Evolutionary conservation across 2,113 vertebrate species (phyloP).

Genomic region (Scortum barcoo): DNA sequence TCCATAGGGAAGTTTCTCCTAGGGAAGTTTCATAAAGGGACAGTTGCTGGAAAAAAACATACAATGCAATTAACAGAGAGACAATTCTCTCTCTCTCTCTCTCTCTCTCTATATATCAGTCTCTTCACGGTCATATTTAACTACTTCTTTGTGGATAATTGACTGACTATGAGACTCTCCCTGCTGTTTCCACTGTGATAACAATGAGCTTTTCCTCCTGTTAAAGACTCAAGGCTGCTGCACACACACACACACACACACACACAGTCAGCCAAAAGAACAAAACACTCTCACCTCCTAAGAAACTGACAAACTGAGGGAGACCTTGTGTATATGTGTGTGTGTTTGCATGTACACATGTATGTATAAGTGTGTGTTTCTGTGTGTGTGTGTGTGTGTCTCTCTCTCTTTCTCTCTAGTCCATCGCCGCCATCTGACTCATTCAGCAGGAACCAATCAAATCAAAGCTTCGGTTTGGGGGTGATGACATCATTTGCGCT

Average conservation of each 20-base stretch:
- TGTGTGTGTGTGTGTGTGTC: not conserved
- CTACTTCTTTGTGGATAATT: conserved; percentile 18
- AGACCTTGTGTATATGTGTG: conserved; percentile 5
- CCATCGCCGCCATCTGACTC: conserved; percentile 59
- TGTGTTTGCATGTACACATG: too few relatives aligned
- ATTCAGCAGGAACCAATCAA: conserved; percentile 58
- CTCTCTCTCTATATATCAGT: not conserved
- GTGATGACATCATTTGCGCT: conserved; percentile 67
- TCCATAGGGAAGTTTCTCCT: conserved; percentile 45
- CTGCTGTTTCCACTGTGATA: conserved; percentile 67
- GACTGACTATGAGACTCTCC: conserved; percentile 24
- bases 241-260: conserved; percentile 1
- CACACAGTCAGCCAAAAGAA: not conserved
- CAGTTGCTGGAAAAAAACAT: conserved; percentile 19
- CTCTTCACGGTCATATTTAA: not conserved
- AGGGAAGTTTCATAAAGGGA: conserved; percentile 53
- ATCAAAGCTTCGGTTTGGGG: conserved; percentile 39
- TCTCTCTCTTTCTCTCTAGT: not conserved
- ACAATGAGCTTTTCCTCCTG: conserved; percentile 78
- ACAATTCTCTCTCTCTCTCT: not conserved
- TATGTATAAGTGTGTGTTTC: not conserved
- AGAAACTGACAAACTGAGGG: conserved; percentile 21
- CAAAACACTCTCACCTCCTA: conserved; percentile 14
- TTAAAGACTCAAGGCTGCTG: conserved; percentile 55
- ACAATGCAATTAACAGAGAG: conserved; percentile 6